Evolutionary conservation across 2,797 vertebrate species (phyloP), one percentile per base, ranked within the genome.

Genomic region (Sebastes taczanowskii): DNA sequence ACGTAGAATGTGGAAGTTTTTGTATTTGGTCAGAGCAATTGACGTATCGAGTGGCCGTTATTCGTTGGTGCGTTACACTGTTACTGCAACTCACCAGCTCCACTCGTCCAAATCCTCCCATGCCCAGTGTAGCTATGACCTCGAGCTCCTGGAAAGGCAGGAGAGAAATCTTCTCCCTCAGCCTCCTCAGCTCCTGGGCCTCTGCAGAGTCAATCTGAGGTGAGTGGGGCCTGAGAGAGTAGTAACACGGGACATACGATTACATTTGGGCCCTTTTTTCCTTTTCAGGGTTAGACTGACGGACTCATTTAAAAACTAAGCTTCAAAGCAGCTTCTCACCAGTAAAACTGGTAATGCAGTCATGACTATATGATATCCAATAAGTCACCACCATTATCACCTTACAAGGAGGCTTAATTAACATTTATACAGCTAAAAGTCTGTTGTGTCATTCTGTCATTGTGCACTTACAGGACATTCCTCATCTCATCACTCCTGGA

Each of bases 91-190:
- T 94, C 84, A 97, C 96, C 95, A 97, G 92, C 79, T 96, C 95
- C 38, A 97, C 96, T 66, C 96, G 93, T 76, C 96, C 96, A 62
- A 96, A 97, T 61, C 96, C 96, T 62, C 96, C 96, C 84, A 94
- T 92, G 22, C 96, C 96, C 68, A 97, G 87, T 0, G 96, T 97
- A 5, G 94, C 93, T 18, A 97, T 73, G 64, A 95, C 71, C 74
- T 96, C 87, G 4, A 96, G 91, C 27, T 95, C 82, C 29, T 91
- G 88, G 83, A 96, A 92, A 32, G 95, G 91, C 32, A 96, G 86
- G 14, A 77, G 78, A 56, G 89, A 73, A 7, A 95, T 81, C 79
- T 88, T 95, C 72, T 96, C 95, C 77, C 72, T 90, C 74, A 96
- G 82, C 77, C 88, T 90, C 25, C 70, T 86, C 64, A 94, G 77